Evolutionary conservation across 2,888 invertebrate species (phyloP).

Genomic region (Pherbina coryleti): DNA sequence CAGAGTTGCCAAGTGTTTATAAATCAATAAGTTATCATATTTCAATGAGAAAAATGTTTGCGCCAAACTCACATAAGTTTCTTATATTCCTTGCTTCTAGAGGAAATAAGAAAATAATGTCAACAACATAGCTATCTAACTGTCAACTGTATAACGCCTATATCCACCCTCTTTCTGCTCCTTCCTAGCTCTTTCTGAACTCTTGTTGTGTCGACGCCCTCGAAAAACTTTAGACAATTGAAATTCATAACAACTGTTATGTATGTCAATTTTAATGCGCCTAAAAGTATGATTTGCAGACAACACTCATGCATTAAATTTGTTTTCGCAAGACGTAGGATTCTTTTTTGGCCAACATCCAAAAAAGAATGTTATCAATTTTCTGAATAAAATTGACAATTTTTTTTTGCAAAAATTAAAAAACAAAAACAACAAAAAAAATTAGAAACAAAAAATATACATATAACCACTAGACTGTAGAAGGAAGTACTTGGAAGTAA

Average conservation of each 20-base stretch:
- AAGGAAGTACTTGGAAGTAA: too few species aligned
- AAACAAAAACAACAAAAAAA: not conserved
- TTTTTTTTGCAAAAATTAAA: not conserved
- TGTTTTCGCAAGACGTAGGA: not conserved
- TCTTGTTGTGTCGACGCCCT: not conserved
- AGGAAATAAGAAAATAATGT: too few species aligned
- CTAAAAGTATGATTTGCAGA: slow-evolving; percentile 48
- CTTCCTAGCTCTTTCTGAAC: not conserved
- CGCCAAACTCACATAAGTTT: too few species aligned
- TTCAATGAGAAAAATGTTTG: too few species aligned
- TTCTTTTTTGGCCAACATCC: not conserved
- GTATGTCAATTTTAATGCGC: slow-evolving; percentile 48
- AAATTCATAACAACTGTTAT: slow-evolving; percentile 1
- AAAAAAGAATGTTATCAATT: slow-evolving; percentile 11
- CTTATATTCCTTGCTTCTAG: too few species aligned
- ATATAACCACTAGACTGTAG: too few species aligned
- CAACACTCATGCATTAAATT: not conserved
- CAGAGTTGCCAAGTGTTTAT: too few species aligned
- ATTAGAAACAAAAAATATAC: not conserved
- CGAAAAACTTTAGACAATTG: not conserved
- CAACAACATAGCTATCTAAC: too few species aligned
- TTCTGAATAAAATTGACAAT: slow-evolving; percentile 16
- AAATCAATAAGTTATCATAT: too few species aligned
- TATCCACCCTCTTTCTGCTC: too few species aligned
- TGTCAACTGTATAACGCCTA: too few species aligned